Base-by-base conservation (phyloP, 2,888 invertebrate species). In the Pedicia rivosa region DNA sequence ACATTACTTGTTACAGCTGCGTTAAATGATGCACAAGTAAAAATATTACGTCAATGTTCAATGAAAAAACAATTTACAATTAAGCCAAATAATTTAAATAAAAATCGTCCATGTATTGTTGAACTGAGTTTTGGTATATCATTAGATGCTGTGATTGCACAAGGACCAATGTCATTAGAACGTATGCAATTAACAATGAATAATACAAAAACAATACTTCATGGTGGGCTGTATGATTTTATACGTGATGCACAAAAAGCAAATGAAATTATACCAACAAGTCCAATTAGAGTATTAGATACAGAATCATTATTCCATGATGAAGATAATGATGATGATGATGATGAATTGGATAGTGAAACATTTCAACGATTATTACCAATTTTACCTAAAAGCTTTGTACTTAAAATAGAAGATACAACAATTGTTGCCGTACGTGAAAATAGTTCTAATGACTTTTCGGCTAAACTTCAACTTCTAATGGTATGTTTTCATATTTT, bases 161-260 rank as follows among this genome's bases (percentile, higher is more conserved):
- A 81, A 49, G 82, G 80, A 4, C 81, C 83, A n/a, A 60, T 84
- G n/a, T 80, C 81, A 45, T 76, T 86, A 28, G 83, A 86, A 61
- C 62, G 62, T 48, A 49, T 63, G 9, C 59, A 59, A 38, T 44
- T 63, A 33, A 54, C 59, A 5, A 59, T 66, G 44, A 62, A 62
- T 35, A 61, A 62, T 47, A 62, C 62, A 12, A 64, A 62, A 47
- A 58, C 61, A n/a, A 57, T 59, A 3, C 59, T 65, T 35, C 63
- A 65, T 42, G 64, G 64, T 39, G 66, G 65, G 10, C 54, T 66
- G 3, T 66, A 65, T 43, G 62, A 61, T 36, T 66, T 66, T 48
- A 51, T 64, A 22, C 58, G 61, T 38, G 61, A 64, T 40, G 56
- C 57, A 7, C 60, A 59, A 40, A 38, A 39, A 33, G 32, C 43